Base-by-base conservation (phyloP, 2,888 invertebrate genomes). In the Odiellus spinosus region DNA sequence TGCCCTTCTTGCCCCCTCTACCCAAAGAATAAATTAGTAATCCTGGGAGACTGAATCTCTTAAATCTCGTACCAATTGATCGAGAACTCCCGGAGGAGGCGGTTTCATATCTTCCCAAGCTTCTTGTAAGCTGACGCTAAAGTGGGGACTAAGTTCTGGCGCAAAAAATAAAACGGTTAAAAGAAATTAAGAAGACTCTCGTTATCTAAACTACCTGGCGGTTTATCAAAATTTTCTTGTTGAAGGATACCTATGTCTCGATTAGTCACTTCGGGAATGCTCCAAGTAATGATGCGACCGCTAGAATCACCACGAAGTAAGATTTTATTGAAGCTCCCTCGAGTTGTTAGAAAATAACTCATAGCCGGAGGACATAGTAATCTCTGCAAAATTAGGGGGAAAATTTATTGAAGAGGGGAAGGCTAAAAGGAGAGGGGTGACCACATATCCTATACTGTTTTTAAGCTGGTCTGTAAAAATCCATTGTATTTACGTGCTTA, bases 61-160 rank as follows among this genome's bases (percentile, higher is more conserved):
- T 6, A 26, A 26, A 26, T 26, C 26, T n/a, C 65, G 60, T 55
- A 84, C 81, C 60, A 93, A 66, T 59, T 90, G 88, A 68, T 91
- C 90, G 45, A 93, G 67, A 58, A 93, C 83, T 3, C 91, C 93
- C 19, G 87, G 83, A 0, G 91, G 90, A 35, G 81, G 76, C 0
- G 87, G 85, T 59, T 79, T 78, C 77, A 90, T 81, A 36, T 76
- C 76, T 6, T 77, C 79, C 93, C 93, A 93, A 0, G 88, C 82
- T 61, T 81, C 76, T 41, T 82, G 78, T 50, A 93, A 64, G 59
- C 86, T 87, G 0, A 86, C 85, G 57, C 76, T 76, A 20, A 83
- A 73, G 32, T 81, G 78, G 0, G 88, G 86, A 18, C 80, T 74
- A 60, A 85, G 73, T 6, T 75, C 77, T 71, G 69, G 33, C 40